Evolutionary conservation across 2,797 vertebrate genomes (phyloP).

Genomic region (Gallinago solitaria): DNA sequence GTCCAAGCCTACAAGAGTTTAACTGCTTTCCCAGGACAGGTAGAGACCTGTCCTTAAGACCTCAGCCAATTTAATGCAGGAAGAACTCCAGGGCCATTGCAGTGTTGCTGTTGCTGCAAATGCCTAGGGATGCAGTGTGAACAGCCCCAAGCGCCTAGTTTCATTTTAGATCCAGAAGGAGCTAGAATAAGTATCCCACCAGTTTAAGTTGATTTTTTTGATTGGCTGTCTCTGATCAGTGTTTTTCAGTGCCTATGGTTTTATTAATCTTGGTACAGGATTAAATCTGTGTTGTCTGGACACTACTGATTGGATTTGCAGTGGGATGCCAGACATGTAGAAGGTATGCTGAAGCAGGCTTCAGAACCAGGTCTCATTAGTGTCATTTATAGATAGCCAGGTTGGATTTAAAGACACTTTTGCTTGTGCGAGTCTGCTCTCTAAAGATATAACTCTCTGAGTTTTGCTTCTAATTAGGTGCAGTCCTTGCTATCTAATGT

Average conservation of each 20-base stretch:
- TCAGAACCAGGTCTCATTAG: background rate
- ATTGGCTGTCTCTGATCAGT: background rate
- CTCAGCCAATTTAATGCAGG: background rate
- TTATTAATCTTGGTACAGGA: background rate
- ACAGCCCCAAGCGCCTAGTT: background rate
- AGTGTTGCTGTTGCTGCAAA: background rate
- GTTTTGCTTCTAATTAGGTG: background rate
- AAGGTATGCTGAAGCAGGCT: background rate
- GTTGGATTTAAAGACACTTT: background rate
- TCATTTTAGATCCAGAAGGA: background rate
- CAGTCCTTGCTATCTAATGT: accelerated
- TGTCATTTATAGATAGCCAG: background rate
- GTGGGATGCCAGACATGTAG: background rate
- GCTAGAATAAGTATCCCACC: background rate
- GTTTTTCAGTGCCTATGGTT: background rate
- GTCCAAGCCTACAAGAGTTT: background rate
- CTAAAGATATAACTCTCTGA: background rate
- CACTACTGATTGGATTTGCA: background rate
- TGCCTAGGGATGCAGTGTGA: background rate
- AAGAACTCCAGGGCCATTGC: background rate
- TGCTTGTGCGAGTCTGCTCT: background rate
- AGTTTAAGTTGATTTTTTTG: background rate
- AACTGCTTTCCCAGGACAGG: background rate
- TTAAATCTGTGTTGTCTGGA: background rate
- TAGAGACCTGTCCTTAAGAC: background rate